Evolutionary conservation across 35 echinoderm and acorn worm species (phyloP).

Genomic region (Ophioderma brevispina): DNA sequence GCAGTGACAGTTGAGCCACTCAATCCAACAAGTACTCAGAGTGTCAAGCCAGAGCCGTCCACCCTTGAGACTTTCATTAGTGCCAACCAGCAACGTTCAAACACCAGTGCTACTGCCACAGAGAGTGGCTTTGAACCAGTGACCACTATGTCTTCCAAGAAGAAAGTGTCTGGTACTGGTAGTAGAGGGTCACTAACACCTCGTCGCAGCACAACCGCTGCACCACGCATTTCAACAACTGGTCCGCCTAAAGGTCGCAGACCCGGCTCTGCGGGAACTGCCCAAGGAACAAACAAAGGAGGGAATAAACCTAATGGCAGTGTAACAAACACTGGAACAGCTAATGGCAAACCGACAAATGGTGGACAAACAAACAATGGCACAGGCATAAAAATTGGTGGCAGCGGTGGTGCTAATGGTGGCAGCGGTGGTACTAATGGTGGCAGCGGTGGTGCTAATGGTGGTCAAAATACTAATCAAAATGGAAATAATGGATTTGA

Average conservation of each 20-base stretch:
- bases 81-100: too few relatives aligned
- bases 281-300: neutral
- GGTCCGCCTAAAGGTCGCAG: neutral
- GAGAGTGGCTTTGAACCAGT: neutral
- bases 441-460: neutral
- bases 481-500: slow-evolving; percentile 1
- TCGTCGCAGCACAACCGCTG: neutral
- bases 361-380: neutral
- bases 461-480: neutral
- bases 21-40: neutral
- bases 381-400: neutral
- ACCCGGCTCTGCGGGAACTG: neutral
- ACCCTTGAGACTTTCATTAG: too few relatives aligned
- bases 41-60: neutral
- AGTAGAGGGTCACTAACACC: neutral
- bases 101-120: neutral
- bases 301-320: neutral
- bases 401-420: neutral
- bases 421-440: neutral
- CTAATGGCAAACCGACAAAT: neutral
- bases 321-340: neutral
- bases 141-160: neutral
- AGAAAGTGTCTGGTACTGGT: neutral
- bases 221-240: neutral
- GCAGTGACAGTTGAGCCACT: neutral